Percentiles rank a stretch among this genome's conserved stretches.
Conservation (phyloP, 2,113 vertebrate genomes). For the Procavia capensis region DNA sequence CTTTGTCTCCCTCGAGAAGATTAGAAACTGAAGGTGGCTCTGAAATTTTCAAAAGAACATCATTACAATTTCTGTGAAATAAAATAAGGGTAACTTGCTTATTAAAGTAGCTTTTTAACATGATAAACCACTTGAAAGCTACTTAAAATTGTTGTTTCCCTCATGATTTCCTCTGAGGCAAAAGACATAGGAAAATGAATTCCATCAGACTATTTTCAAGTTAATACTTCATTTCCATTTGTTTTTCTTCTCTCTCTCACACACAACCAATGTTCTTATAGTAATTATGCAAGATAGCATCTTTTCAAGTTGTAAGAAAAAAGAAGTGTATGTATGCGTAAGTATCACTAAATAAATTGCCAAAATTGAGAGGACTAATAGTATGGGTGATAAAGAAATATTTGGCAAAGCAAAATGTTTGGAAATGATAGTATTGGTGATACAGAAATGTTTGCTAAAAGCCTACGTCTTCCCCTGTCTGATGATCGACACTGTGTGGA, state of each 20-base stretch:
- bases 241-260: not conserved
- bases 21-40: not conserved
- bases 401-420: not conserved
- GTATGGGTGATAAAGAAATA: not conserved
- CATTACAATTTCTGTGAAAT: not conserved
- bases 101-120: conserved; percentile 51
- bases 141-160: conserved; percentile 49
- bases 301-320: not conserved
- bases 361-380: not conserved
- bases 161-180: conserved; percentile 34
- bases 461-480: not conserved
- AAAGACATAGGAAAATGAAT: conserved; percentile 27
- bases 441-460: not conserved
- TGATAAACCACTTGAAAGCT: conserved; percentile 38
- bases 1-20: not conserved
- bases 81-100: conserved; percentile 22
- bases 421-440: too few species aligned
- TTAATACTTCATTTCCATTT: not conserved
- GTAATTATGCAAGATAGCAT: too few species aligned
- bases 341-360: not conserved
- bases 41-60: not conserved
- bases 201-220: conserved; percentile 4
- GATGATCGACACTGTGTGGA: not conserved
- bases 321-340: too few species aligned
- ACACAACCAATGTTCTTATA: not conserved